phyloP scores from a whole-genome alignment of 2,888 invertebrate genomes.

The Heliconius hortense region DNA sequence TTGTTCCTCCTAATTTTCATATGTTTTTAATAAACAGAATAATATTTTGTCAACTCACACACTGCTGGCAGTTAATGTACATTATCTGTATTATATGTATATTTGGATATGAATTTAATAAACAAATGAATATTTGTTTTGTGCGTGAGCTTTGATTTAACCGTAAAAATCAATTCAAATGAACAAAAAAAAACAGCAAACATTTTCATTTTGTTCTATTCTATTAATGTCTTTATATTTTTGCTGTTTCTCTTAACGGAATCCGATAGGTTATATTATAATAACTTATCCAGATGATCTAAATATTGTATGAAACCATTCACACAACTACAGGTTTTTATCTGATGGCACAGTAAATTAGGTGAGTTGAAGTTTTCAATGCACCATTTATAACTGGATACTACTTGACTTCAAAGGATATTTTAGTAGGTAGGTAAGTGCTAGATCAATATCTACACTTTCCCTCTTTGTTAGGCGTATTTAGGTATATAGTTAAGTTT shows the following conservation, averaged over 20 bases:
- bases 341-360: slow-evolving; percentile 41
- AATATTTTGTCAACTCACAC: no score
- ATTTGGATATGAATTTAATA: no score
- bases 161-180: no score
- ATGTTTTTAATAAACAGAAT: no score
- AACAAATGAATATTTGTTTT: no score
- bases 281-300: background rate
- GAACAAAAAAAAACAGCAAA: no score
- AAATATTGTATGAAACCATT: slow-evolving; percentile 21
- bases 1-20: no score
- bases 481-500: slow-evolving; percentile 12
- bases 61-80: no score
- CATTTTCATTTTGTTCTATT: no score
- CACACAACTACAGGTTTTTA: slow-evolving; percentile 39
- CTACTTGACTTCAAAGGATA: slow-evolving; percentile 29
- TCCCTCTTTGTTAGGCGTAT: slow-evolving; percentile 24
- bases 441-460: slow-evolving; percentile 28
- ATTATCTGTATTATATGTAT: no score
- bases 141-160: no score
- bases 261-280: background rate
- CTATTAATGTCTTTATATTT: background rate
- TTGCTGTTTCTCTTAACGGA: background rate
- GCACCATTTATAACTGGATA: slow-evolving; percentile 36
- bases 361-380: slow-evolving; percentile 34
- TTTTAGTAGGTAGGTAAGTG: slow-evolving; percentile 9